Base-by-base conservation (phyloP, 2,888 invertebrate genomes). In the Caenorhabditis sp. region DNA sequence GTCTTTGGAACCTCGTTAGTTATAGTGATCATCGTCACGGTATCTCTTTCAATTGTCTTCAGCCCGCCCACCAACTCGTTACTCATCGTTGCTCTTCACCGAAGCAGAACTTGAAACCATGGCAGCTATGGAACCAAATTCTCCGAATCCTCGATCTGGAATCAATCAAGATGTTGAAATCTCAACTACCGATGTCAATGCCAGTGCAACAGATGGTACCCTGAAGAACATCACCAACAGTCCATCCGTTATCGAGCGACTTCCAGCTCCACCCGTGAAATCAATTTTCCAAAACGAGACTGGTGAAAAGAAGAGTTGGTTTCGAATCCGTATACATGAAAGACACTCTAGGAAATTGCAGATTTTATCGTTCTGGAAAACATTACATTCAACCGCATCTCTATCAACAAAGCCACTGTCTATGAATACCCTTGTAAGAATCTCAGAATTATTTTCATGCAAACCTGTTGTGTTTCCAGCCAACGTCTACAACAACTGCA, bases 1-100 rank as follows among this genome's bases (percentile, higher is more conserved):
- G 6, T 28, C 47, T 64, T 14, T 74, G 38, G 74, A 64, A 38
- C 74, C 63, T 19, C 74, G 74, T 74, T 12, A 41, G 74, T 66
- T 49, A 59, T 26, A 16, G 61, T 41, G 16, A 26, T n/a, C 44
- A 41, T 1, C 8, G 5, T 22, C 0, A 24, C 24, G 0, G 0
- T 19, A 44, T 0, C 7, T n/a, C n/a, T 49, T 8, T 31, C 49
- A 38, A 68, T 38, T 24, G 0, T 22, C 61, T 72, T 35, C 38
- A 73, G 73, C 61, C 8, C 73, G 73, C 16, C 73, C 73, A 51
- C 73, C 73, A 24, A 51, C 16, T n/a, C 61, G 24, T 7, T 19
- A 41, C 51, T 16, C 51, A 0, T 72, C 72, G 1, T 2, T 72
- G 0, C 47, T 72, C 12, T 47, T 59, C 35, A 16, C 61, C 2